Evolutionary conservation across 2,113 vertebrate species (phyloP), one percentile per base, ranked within the genome.

Genomic region (Thymallus thymallus): DNA sequence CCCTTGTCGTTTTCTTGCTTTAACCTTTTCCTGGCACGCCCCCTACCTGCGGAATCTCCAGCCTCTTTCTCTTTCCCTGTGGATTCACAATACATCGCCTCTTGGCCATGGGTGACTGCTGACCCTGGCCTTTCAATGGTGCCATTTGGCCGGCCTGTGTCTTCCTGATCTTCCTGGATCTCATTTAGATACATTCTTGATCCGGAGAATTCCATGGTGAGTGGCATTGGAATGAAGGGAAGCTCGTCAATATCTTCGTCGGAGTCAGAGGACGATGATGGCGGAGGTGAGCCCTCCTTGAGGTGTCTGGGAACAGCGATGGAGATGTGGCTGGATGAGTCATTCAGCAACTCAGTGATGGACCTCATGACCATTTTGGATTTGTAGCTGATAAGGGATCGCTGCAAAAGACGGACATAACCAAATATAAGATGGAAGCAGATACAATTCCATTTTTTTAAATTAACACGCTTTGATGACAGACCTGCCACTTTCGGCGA

Each of bases 291-390:
- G 14, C 86, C 86, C 63, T 96, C 95, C 74, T 94, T 95, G 9
- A 94, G 93, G 80, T 96, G 94, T 65, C 94, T 92, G 61, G 96
- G 96, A 74, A 97, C 93, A 0, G 96, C 96, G 0, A 99, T 96
- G 84, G 96, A 98, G 69, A 96, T 94, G 72, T 97, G 95, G 83
- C 94, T 96, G 6, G 94, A 95, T 0, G 94, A 94, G 71, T 98
- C 96, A 72, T 96, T 94, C 68, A 99, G 89, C 77, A 99, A 85
- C 82, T 98, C 97, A 0, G 96, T 94, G 84, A 99, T 97, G 0
- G 97, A 95, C 68, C 96, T 93, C 91, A 98, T 93, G 75, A 97
- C 95, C 96, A 99, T 96, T 84, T 97, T 97, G 82, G 97, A 99
- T 87, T 99, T 99, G 86, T 98, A 99, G 91, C 94, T 97, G 91